Conservation (phyloP, 2,113 vertebrate species). For the Dissostichus mawsoni region DNA sequence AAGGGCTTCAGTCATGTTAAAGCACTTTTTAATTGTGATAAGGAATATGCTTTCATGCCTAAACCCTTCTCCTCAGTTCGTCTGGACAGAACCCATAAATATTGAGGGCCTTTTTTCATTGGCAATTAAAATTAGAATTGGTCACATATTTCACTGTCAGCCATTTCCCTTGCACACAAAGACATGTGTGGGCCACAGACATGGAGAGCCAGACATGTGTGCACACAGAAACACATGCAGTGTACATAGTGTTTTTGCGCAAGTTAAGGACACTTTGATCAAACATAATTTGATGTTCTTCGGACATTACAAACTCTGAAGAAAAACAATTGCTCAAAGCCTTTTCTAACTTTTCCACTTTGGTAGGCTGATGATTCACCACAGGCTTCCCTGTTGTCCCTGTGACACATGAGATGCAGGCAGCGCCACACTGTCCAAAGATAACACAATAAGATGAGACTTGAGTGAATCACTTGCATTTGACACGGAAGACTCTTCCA, state of each 20-base stretch:
- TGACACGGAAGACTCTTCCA: conserved; percentile 38
- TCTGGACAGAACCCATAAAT: conserved; percentile 74
- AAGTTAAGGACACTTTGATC: conserved; percentile 11
- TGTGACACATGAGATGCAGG: conserved; percentile 60
- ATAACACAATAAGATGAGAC: conserved; percentile 57
- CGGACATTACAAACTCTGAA: conserved; percentile 26
- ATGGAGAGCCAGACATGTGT: conserved; percentile 17
- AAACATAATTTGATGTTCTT: conserved; percentile 5
- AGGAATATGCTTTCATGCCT: conserved; percentile 77
- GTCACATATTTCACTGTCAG: conserved; percentile 82
- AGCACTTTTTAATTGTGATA: conserved; percentile 79
- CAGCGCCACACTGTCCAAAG: conserved; percentile 52
- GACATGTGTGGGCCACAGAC: conserved; percentile 56
- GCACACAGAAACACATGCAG: not conserved
- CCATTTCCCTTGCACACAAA: conserved; percentile 71
- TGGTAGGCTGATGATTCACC: conserved; percentile 63
- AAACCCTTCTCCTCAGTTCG: conserved; percentile 68
- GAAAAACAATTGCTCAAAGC: conserved; percentile 39
- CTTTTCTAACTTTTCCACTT: conserved; percentile 12
- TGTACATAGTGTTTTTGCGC: conserved; percentile 3
- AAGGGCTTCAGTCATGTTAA: conserved; percentile 78
- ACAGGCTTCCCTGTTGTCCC: conserved; percentile 51
- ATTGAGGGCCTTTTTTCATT: conserved; percentile 68
- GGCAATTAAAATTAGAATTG: conserved; percentile 81
- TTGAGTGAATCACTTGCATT: conserved; percentile 57